These are phyloP conservation scores for Drosophila fulvimacula DNA, from an alignment of 2,888 invertebrate species.

Conservation along the genomic window DNA sequence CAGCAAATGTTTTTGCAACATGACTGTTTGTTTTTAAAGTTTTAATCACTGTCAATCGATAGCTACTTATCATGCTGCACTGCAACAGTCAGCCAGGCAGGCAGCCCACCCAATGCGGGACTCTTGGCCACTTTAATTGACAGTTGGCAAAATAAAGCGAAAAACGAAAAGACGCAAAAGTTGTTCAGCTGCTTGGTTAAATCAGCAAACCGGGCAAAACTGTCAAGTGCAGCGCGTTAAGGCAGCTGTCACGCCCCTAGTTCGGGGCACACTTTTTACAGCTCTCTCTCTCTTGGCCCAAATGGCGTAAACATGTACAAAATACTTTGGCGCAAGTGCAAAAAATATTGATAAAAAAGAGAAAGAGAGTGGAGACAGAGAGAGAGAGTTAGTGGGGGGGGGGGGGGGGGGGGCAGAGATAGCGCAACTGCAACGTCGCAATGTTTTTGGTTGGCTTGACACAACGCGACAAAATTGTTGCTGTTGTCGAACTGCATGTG, in stretches of 20 bases:
- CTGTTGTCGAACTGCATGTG: constrained; percentile 15
- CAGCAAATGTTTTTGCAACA: constrained; percentile 60
- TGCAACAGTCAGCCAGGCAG: constrained; percentile 15
- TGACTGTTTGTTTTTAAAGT: constrained; percentile 79
- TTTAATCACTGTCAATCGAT: constrained; percentile 80
- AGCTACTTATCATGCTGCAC: constrained; percentile 77
- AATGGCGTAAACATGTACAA: constrained; percentile 79
- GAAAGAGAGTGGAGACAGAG: neutral
- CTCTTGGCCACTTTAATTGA: constrained; percentile 49
- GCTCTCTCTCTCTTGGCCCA: constrained; percentile 19
- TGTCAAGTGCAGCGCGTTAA: constrained; percentile 57
- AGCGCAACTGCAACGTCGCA: constrained; percentile 43
- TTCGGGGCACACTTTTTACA: neutral
- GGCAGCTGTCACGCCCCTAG: neutral
- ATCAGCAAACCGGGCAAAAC: constrained; percentile 62
- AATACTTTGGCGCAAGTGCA: constrained; percentile 62
- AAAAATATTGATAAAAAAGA: constrained; percentile 35
- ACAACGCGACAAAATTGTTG: constrained; percentile 41
- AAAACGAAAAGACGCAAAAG: constrained; percentile 10
- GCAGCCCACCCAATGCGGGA: constrained; percentile 28
- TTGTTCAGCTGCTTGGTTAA: constrained; percentile 49
- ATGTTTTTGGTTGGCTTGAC: constrained; percentile 54
- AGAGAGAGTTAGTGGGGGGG: neutral
- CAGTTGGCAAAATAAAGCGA: constrained; percentile 50
- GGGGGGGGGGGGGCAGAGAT: constrained; percentile 23